Evolutionary conservation across 2,797 vertebrate genomes (phyloP), one percentile per base, ranked within the genome.

Genomic region (Hemibagrus guttatus): DNA sequence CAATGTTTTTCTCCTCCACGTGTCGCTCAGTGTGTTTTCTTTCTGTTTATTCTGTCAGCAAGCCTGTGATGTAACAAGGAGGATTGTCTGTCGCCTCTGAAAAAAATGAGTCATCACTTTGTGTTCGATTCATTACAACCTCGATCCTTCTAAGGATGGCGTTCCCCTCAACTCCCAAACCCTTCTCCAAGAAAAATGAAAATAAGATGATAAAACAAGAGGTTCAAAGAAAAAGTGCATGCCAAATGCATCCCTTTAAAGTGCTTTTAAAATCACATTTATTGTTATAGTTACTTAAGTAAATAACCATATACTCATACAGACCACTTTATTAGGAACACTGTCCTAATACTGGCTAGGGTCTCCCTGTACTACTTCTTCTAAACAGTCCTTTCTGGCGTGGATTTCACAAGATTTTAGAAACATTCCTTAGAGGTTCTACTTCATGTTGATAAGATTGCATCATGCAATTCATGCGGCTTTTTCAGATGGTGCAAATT

Each of bases 1-100:
- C n/a, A 9, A 17, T 49, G 26, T 86, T 68, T 86, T 76, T 80
- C 81, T 86, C 69, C 54, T 79, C 68, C 82, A 79, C 59, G 76
- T 66, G 42, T 84, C 31, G n/a, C 71, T 79, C 85, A 61, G 83
- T 21, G 21, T 80, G 46, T 49, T 52, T 79, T 81, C 64, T 81
- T 64, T 64, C 39, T 81, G 58, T 81, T 63, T 81, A 63, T 80
- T 61, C 23, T 68, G 61, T 68, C 66, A 42, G 35, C 13, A 3
- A 21, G 63, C 23, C 42, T 4, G 6, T 80, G 76, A 85, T 80
- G 64, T 80, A 78, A 85, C 13, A 2, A 46, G 63, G 31, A 42
- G 49, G 19, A 42, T 80, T 69, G 63, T n/a, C n/a, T 2, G 59
- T 26, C 4, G 13, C 21, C 13, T 75, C 71, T 13, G 11, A 66